Evolutionary conservation across 2,113 vertebrate genomes (phyloP).

Genomic region (Otus sunia): DNA sequence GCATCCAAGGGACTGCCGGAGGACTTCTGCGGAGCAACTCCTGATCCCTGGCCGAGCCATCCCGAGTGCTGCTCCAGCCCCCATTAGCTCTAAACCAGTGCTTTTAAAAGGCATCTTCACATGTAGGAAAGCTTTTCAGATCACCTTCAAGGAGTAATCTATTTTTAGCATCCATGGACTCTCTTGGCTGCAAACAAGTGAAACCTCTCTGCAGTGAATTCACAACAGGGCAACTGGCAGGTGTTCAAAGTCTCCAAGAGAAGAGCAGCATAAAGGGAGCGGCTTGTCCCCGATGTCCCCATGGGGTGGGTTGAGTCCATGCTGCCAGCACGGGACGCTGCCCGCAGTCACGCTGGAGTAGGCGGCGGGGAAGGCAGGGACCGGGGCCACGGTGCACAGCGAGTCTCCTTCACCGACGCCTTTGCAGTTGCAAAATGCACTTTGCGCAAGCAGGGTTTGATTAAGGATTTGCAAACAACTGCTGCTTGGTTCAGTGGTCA

Average conservation of each 20-base stretch:
- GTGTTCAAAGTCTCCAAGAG: neutral
- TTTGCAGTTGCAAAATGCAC: neutral
- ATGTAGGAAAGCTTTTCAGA: neutral
- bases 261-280: neutral
- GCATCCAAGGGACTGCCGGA: neutral
- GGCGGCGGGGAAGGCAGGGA: neutral
- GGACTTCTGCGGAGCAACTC: neutral
- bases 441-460: neutral
- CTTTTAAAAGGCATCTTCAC: neutral
- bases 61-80: accelerated
- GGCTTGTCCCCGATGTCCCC: neutral
- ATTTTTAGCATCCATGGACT: neutral
- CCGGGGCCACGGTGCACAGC: neutral
- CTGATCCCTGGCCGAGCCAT: neutral
- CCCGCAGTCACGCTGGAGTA: neutral
- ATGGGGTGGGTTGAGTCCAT: neutral
- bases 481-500: neutral
- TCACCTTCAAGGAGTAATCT: conserved; percentile 13
- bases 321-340: accelerated
- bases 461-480: neutral
- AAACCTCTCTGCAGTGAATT: neutral
- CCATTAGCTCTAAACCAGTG: neutral
- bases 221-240: neutral
- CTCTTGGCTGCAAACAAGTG: neutral
- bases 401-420: accelerated